These are phyloP conservation scores for Lordiphosa collinella DNA, from an alignment of 1,140 invertebrate genomes.

Conservation along the genomic window DNA sequence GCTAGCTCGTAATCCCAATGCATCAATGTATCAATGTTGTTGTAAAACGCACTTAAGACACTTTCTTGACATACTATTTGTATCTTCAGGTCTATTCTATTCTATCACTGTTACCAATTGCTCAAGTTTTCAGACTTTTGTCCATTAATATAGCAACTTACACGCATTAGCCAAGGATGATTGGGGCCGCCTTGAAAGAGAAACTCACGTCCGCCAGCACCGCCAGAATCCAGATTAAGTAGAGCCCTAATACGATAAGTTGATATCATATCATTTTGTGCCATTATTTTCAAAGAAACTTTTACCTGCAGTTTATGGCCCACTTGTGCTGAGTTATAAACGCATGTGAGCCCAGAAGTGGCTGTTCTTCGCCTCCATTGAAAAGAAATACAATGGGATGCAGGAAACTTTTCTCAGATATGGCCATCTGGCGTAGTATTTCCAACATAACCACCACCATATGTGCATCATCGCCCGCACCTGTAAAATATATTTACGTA, in stretches of 20 bases:
- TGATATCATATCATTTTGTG: too few relatives aligned
- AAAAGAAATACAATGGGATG: constrained; percentile 88
- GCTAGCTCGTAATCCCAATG: too few relatives aligned
- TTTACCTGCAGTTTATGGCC: constrained; percentile 82
- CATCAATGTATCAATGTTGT: too few relatives aligned
- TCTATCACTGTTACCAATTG: too few relatives aligned
- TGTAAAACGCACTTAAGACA: too few relatives aligned
- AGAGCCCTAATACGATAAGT: constrained; percentile 82
- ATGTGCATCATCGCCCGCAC: constrained; percentile 89
- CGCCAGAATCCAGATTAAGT: constrained; percentile 93
- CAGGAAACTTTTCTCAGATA: constrained; percentile 27
- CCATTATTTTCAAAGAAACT: not conserved
- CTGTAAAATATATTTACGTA: constrained; percentile 33
- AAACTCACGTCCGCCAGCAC: constrained; percentile 94
- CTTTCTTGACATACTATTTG: too few relatives aligned
- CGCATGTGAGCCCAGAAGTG: constrained; percentile 85
- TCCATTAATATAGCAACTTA: constrained; percentile 63
- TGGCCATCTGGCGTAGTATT: constrained; percentile 81
- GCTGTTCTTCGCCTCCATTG: constrained; percentile 89
- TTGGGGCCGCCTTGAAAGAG: constrained; percentile 96
- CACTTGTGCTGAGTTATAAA: constrained; percentile 90
- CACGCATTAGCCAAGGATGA: constrained; percentile 92
- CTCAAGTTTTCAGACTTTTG: not conserved
- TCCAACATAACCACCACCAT: constrained; percentile 95
- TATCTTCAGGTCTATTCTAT: too few relatives aligned